A percentile compares a stretch with the other conserved stretches of the same genome.
Evolutionary conservation across 2,888 invertebrate species (phyloP).

Genomic region (Tortrix viridana): DNA sequence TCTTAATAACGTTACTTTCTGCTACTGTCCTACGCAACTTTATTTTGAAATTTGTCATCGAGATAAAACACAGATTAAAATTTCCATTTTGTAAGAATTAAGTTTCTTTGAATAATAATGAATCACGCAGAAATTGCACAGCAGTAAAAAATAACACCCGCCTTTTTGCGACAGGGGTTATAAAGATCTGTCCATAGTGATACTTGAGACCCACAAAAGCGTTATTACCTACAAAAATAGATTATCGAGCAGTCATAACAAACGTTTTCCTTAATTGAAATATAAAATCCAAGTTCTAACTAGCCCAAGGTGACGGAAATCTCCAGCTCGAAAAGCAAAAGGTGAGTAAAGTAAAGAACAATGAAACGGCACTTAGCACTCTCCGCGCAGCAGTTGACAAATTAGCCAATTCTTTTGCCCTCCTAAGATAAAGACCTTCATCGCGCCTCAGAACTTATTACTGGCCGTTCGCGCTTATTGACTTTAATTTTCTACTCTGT

Average conservation of each 20-base stretch:
- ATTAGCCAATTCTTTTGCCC: constrained; percentile 73
- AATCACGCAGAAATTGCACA: too few species aligned
- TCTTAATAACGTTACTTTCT: too few species aligned
- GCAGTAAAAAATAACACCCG: too few species aligned
- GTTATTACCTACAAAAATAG: constrained; percentile 39
- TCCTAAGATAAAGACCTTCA: constrained; percentile 60
- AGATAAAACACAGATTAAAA: too few species aligned
- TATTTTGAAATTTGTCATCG: too few species aligned
- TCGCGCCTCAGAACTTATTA: constrained; percentile 62
- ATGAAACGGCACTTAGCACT: constrained; percentile 72
- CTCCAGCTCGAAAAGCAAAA: constrained; percentile 51
- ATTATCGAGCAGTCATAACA: constrained; percentile 18
- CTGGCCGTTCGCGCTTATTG: constrained; percentile 69
- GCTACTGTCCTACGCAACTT: too few species aligned
- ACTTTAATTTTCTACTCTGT: constrained; percentile 83
- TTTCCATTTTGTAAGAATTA: too few species aligned
- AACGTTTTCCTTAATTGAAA: constrained; percentile 38
- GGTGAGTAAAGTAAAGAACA: constrained; percentile 54
- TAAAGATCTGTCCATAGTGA: too few species aligned
- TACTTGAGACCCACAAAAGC: constrained; percentile 4
- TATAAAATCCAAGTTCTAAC: constrained; percentile 55
- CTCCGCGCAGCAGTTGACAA: constrained; percentile 69
- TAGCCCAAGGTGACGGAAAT: constrained; percentile 47
- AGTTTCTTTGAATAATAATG: too few species aligned
- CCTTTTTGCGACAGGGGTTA: too few species aligned